Percentiles rank a stretch among this genome's conserved stretches.
These are phyloP conservation scores for Desmodus rotundus DNA, from an alignment of 2,113 vertebrate species.

Conservation along the genomic window DNA sequence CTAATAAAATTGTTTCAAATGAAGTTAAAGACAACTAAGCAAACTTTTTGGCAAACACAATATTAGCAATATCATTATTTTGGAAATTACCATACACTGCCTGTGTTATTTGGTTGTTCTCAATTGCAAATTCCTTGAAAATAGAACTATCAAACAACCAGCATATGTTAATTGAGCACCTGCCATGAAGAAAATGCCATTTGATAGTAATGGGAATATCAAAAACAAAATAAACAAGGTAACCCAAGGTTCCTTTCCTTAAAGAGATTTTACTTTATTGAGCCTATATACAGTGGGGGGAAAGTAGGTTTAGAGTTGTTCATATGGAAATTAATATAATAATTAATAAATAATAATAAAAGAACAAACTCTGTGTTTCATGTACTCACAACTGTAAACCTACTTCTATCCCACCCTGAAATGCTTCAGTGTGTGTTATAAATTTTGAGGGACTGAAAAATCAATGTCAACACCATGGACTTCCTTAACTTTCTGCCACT, in stretches of 20 bases:
- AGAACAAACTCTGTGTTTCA: not conserved
- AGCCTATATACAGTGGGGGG: not conserved
- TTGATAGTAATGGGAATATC: not conserved
- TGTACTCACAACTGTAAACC: not conserved
- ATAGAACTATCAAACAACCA: not conserved
- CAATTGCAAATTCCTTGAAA: not conserved
- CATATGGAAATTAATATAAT: not conserved
- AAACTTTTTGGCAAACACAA: no score
- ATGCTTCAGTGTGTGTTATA: not conserved
- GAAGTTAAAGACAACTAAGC: no score
- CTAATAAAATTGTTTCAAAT: no score
- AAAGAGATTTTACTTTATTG: not conserved
- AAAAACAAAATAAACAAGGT: not conserved
- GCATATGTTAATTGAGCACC: not conserved
- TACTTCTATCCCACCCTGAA: not conserved
- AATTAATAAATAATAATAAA: not conserved
- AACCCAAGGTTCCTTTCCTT: not conserved
- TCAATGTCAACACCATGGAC: not conserved
- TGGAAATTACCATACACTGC: not conserved
- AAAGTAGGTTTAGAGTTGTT: not conserved
- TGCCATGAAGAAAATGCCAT: not conserved
- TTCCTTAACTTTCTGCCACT: not conserved
- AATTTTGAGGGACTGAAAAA: slow-evolving; percentile 25
- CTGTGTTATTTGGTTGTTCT: not conserved
- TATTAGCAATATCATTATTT: not conserved